Evolutionary conservation across 2,888 invertebrate species (phyloP).

Genomic region (Drosophila nr. perissopoda): DNA sequence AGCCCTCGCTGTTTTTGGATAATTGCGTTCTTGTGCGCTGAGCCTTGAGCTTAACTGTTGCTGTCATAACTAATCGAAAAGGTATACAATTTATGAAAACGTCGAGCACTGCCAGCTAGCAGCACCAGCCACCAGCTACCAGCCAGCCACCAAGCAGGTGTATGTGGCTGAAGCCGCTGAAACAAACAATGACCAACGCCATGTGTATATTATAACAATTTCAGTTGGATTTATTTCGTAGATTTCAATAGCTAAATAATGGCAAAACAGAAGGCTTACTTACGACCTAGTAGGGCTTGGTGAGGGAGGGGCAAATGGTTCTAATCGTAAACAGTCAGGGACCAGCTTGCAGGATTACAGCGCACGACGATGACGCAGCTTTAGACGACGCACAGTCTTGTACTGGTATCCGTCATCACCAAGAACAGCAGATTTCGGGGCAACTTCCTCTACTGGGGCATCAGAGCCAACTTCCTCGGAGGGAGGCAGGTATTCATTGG

Average conservation of each 20-base stretch:
- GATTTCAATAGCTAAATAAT: constrained; percentile 78
- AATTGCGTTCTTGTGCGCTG: constrained; percentile 81
- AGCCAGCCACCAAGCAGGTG: constrained; percentile 42
- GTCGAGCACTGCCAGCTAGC: constrained; percentile 40
- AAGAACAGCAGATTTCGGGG: constrained; percentile 57
- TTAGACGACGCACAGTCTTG: constrained; percentile 77
- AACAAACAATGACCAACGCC: constrained; percentile 44
- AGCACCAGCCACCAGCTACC: constrained; percentile 18
- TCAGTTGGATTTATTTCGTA: constrained; percentile 74
- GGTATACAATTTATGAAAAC: constrained; percentile 81
- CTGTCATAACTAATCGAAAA: constrained; percentile 81
- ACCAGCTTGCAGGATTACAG: constrained; percentile 54
- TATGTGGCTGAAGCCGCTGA: constrained; percentile 23
- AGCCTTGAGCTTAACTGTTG: constrained; percentile 81
- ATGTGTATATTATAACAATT: constrained; percentile 71
- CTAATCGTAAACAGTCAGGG: constrained; percentile 62
- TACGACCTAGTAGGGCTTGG: constrained; percentile 65
- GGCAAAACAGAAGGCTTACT: constrained; percentile 64
- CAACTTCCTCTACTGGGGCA: constrained; percentile 46
- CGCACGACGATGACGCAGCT: constrained; percentile 75
- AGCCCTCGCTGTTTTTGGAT: constrained; percentile 69
- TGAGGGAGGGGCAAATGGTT: constrained; percentile 51
- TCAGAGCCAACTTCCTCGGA: constrained; percentile 52
- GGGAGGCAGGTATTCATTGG: constrained; percentile 66
- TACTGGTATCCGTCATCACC: constrained; percentile 71